A percentile compares a stretch with the other conserved stretches of the same genome.
Conservation (phyloP, 2,888 invertebrate genomes). For the Parelbella ahira region DNA sequence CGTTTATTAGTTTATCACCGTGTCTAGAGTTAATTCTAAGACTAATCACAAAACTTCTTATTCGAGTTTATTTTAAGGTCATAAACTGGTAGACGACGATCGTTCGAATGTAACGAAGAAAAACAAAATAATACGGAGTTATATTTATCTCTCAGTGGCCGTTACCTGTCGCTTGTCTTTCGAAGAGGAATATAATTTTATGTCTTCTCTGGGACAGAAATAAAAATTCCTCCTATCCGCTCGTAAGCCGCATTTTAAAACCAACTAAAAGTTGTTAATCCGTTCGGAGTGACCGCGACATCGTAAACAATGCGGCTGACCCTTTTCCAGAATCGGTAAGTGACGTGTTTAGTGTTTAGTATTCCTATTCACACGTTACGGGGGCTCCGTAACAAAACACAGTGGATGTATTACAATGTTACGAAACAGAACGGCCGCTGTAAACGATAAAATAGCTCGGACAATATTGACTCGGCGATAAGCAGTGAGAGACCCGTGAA, state of each 20-base stretch:
- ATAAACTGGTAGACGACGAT: slow-evolving; percentile 4
- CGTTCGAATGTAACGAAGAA: slow-evolving; percentile 20
- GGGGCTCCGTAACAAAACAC: slow-evolving; percentile 28
- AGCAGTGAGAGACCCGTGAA: slow-evolving; percentile 60
- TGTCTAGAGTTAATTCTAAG: no score
- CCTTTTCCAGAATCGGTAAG: slow-evolving; percentile 41
- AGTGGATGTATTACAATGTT: slow-evolving; percentile 41
- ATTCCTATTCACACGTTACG: slow-evolving; percentile 42
- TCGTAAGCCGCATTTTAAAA: slow-evolving; percentile 57
- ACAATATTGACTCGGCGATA: slow-evolving; percentile 72
- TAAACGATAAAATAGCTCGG: slow-evolving; percentile 56
- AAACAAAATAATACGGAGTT: slow-evolving; percentile 31
- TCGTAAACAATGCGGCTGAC: slow-evolving; percentile 43
- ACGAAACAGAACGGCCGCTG: slow-evolving; percentile 50
- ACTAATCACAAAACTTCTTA: slow-evolving; percentile 3
- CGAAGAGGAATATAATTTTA: slow-evolving; percentile 59
- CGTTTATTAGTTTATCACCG: no score
- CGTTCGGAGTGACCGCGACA: slow-evolving; percentile 46
- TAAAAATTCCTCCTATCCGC: slow-evolving; percentile 64
- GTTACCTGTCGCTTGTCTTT: slow-evolving; percentile 53
- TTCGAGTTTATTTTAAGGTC: background rate
- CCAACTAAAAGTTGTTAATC: slow-evolving; percentile 50
- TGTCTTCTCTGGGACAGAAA: slow-evolving; percentile 53
- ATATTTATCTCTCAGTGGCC: slow-evolving; percentile 40
- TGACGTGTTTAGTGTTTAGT: slow-evolving; percentile 35